phyloP scores from a whole-genome alignment of 2,113 vertebrate genomes.

The Sprattus sprattus region DNA sequence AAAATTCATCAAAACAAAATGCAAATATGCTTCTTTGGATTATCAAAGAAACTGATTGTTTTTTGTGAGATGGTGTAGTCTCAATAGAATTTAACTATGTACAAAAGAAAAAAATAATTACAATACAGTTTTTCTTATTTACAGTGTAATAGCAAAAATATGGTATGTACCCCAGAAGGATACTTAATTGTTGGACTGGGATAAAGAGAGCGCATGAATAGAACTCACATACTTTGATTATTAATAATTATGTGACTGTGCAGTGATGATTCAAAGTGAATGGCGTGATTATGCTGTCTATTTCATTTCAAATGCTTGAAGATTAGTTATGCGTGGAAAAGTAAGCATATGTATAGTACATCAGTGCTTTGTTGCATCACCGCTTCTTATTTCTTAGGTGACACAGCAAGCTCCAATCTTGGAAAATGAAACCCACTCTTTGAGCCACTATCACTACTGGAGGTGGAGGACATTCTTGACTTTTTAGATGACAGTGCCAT shows the following conservation, averaged over 20 bases:
- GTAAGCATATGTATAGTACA: slow-evolving; percentile 43
- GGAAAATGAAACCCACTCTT: slow-evolving; percentile 76
- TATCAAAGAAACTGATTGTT: not conserved
- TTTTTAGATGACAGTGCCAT: slow-evolving; percentile 72
- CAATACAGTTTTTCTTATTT: slow-evolving; percentile 78
- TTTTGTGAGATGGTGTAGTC: slow-evolving; percentile 50
- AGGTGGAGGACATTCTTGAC: slow-evolving; percentile 82
- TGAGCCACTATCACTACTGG: slow-evolving; percentile 84
- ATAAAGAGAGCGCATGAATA: slow-evolving; percentile 24
- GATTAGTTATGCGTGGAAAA: slow-evolving; percentile 24
- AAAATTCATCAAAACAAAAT: slow-evolving; percentile 22
- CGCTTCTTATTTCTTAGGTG: slow-evolving; percentile 77
- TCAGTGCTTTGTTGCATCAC: slow-evolving; percentile 39
- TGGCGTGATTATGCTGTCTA: slow-evolving; percentile 5
- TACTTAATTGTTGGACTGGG: not conserved
- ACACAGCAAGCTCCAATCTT: slow-evolving; percentile 74
- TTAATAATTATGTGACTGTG: slow-evolving; percentile 31
- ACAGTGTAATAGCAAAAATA: slow-evolving; percentile 70
- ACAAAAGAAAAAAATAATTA: slow-evolving; percentile 73
- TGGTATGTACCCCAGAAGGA: slow-evolving; percentile 51
- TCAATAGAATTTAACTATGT: slow-evolving; percentile 75
- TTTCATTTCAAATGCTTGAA: slow-evolving; percentile 24
- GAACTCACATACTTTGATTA: slow-evolving; percentile 23
- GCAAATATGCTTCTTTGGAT: slow-evolving; percentile 43
- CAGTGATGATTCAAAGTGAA: slow-evolving; percentile 44